Conservation (phyloP, 2,113 vertebrate species). For the Cathartes aura region DNA sequence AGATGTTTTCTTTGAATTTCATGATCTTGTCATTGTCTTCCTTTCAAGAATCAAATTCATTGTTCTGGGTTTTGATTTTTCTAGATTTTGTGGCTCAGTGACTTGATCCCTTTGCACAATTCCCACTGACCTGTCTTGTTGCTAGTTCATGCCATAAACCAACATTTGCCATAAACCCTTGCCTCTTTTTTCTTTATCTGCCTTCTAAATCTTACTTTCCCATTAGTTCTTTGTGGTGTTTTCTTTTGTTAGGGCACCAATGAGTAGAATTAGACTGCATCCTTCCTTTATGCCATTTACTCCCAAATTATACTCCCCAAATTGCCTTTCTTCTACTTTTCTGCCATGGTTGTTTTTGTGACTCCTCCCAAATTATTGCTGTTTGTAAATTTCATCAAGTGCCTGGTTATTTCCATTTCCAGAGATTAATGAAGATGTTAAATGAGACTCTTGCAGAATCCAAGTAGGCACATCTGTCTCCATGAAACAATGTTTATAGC, state of each 20-base stretch:
- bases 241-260: neutral
- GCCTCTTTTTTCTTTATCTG: neutral
- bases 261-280: neutral
- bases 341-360: neutral
- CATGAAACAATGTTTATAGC: slow-evolving; percentile 38
- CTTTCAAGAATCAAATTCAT: neutral
- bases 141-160: neutral
- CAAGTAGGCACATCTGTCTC: slow-evolving; percentile 47
- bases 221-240: neutral
- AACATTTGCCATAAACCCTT: neutral
- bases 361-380: slow-evolving; percentile 45
- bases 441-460: slow-evolving; percentile 14
- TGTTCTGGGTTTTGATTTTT: neutral
- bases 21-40: neutral
- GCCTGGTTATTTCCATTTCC: slow-evolving; percentile 39
- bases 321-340: slow-evolving; percentile 20
- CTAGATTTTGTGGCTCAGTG: neutral
- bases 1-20: neutral
- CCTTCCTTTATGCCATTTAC: neutral
- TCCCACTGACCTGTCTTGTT: neutral
- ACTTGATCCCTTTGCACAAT: neutral
- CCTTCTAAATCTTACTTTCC: neutral
- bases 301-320: neutral
- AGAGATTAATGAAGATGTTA: slow-evolving; percentile 25
- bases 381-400: slow-evolving; percentile 34